Base-by-base conservation (phyloP, 1,140 invertebrate genomes). In the Arion vulgaris region DNA sequence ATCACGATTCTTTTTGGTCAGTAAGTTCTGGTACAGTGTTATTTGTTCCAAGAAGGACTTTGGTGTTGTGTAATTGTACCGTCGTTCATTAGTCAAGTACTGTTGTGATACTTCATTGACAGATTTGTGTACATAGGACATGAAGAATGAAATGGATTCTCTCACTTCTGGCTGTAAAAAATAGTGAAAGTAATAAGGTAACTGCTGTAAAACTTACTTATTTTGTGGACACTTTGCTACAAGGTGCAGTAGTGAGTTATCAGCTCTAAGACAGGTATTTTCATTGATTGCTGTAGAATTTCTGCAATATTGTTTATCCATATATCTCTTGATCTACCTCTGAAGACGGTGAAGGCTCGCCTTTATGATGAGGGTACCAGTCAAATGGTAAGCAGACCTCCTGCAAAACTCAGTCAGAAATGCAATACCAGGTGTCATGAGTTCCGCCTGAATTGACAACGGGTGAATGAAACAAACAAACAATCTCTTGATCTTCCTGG, bases 21-120 rank as follows among this genome's bases (percentile, higher is more conserved):
- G 93, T 36, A 99, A 92, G 91, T 97, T 97, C 0, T 95, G 94
- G 91, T 98, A 99, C 23, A 99, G 93, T 90, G 95, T 96, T 76
- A 99, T 98, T 93, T 98, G 97, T 91, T 99, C 98, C 49, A 99
- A 92, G 93, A 97, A 99, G 85, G 96, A 98, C 92, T 99, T 99
- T 0, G 98, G 98, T 15, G 98, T 99, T 0, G 97, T 99, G 89
- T 99, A 99, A 92, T 98, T 99, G 91, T 97, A 98, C 53, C 98
- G 94, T 73, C 96, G 94, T 88, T 99, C 98, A 91, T 97, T 98
- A 74, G 95, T 94, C 62, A 98, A 93, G 91, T 98, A 99, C 15
- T 95, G 92, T 83, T 95, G 95, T 73, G 97, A 98, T 83, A 96
- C 96, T 75, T 95, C 94, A 92, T 98, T 98, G 0, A 99, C 98